phyloP scores from a whole-genome alignment of 2,797 vertebrate genomes.

The Cuniculus paca region DNA sequence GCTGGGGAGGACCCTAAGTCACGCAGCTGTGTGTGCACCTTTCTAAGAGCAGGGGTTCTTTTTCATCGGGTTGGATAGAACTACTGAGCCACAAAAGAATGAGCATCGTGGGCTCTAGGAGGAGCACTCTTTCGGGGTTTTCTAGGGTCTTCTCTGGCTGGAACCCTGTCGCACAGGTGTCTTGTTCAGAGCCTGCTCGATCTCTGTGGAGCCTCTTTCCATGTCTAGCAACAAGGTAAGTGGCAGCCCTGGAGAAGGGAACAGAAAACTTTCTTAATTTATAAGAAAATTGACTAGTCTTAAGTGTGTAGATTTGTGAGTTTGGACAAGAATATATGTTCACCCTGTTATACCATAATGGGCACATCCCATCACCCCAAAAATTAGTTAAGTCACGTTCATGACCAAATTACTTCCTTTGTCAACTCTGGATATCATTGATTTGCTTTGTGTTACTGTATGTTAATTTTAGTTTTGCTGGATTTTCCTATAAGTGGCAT shows the following conservation, averaged over 20 bases:
- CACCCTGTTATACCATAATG: rapidly evolving
- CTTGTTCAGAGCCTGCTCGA: not conserved
- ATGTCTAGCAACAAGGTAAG: rapidly evolving
- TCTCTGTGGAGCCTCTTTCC: not conserved
- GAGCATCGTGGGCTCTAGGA: rapidly evolving
- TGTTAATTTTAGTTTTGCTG: not conserved
- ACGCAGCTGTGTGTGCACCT: rapidly evolving
- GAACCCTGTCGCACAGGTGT: too few relatives aligned
- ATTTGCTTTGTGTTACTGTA: not conserved
- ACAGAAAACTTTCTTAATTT: not conserved
- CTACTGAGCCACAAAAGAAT: not conserved
- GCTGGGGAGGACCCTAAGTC: too few relatives aligned
- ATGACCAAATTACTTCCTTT: rapidly evolving
- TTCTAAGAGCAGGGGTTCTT: not conserved
- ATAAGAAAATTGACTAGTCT: not conserved
- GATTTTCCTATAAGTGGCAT: not conserved
- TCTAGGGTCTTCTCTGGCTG: not conserved
- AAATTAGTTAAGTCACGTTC: not conserved
- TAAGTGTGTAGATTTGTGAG: not conserved
- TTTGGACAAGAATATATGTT: not conserved
- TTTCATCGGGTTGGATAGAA: not conserved
- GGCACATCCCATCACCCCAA: rapidly evolving
- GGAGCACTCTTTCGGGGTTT: not conserved
- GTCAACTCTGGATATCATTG: rapidly evolving
- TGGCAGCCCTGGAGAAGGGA: too few relatives aligned